These are phyloP conservation scores for Sitta carolinensis DNA, from an alignment of 2,797 vertebrate genomes.

Conservation along the genomic window DNA sequence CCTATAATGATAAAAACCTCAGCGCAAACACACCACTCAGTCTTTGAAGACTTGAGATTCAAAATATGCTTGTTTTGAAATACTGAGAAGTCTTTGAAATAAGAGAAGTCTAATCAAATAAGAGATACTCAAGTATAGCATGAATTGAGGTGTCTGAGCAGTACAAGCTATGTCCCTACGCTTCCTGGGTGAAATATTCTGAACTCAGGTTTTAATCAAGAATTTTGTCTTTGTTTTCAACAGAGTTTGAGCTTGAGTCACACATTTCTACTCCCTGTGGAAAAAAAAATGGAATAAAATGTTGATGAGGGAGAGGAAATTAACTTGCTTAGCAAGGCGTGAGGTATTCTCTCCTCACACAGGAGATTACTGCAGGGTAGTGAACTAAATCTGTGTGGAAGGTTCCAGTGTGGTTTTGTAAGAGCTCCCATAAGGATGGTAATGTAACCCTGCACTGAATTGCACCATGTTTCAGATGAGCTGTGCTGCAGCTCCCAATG, in stretches of 20 bases:
- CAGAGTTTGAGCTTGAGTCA: neutral
- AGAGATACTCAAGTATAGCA: neutral
- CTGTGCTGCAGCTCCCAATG: neutral
- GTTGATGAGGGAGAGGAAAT: neutral
- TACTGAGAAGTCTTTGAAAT: neutral
- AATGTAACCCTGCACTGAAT: neutral
- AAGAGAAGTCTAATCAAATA: neutral
- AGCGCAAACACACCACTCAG: neutral
- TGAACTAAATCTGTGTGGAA: neutral
- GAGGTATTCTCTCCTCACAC: neutral
- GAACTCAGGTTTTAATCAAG: neutral
- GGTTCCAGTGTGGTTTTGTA: neutral
- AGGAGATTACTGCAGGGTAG: neutral
- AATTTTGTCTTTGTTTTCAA: neutral
- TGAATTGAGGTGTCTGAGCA: neutral
- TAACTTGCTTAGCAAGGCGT: neutral
- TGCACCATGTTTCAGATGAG: neutral
- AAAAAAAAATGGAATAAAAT: neutral
- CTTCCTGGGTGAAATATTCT: neutral
- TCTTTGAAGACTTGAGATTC: neutral
- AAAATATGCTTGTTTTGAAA: neutral
- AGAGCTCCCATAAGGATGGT: neutral
- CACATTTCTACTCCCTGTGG: neutral
- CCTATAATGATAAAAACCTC: neutral
- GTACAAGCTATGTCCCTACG: neutral